These are phyloP conservation scores for Chrysogorgia sp. DNA, from an alignment of 92 coral and sea anemone species.

Conservation along the genomic window DNA sequence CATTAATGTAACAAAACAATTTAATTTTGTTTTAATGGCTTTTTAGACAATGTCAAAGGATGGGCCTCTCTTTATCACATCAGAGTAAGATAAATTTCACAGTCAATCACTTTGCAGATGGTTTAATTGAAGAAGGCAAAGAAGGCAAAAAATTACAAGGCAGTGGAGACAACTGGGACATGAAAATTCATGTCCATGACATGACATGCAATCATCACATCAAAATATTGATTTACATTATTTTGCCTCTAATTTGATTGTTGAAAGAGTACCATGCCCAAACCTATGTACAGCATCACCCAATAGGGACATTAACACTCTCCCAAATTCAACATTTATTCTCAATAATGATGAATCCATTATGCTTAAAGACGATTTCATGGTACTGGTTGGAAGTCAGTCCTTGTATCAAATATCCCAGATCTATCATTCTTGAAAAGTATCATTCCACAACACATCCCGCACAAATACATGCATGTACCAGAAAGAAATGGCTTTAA, in stretches of 20 bases:
- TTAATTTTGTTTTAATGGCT: slow-evolving; percentile 32
- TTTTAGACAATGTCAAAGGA: slow-evolving; percentile 49
- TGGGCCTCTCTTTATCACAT: slow-evolving; percentile 45
- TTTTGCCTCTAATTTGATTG: slow-evolving; percentile 63
- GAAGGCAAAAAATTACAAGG: slow-evolving; percentile 53
- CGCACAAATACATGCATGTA: slow-evolving; percentile 44
- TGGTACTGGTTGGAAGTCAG: slow-evolving; percentile 56
- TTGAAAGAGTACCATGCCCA: slow-evolving; percentile 56
- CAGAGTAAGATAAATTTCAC: slow-evolving; percentile 47
- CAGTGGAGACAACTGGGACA: slow-evolving; percentile 63
- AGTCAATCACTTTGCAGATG: slow-evolving; percentile 58
- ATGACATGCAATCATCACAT: slow-evolving; percentile 50
- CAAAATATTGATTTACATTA: slow-evolving; percentile 59
- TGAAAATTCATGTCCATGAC: slow-evolving; percentile 48
- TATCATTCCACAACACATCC: slow-evolving; percentile 49
- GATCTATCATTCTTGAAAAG: slow-evolving; percentile 50
- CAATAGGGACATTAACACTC: slow-evolving; percentile 34
- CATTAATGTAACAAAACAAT: slow-evolving; percentile 4
- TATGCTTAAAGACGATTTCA: slow-evolving; percentile 55
- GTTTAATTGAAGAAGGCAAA: slow-evolving; percentile 30
- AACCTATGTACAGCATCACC: slow-evolving; percentile 46
- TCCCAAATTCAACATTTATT: slow-evolving; percentile 50
- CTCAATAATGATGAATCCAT: slow-evolving; percentile 32
- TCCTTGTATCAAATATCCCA: slow-evolving; percentile 31
- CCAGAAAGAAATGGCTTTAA: slow-evolving; percentile 55